Evolutionary conservation across 2,113 vertebrate genomes (phyloP).

Genomic region (Gasterosteus nipponicus): DNA sequence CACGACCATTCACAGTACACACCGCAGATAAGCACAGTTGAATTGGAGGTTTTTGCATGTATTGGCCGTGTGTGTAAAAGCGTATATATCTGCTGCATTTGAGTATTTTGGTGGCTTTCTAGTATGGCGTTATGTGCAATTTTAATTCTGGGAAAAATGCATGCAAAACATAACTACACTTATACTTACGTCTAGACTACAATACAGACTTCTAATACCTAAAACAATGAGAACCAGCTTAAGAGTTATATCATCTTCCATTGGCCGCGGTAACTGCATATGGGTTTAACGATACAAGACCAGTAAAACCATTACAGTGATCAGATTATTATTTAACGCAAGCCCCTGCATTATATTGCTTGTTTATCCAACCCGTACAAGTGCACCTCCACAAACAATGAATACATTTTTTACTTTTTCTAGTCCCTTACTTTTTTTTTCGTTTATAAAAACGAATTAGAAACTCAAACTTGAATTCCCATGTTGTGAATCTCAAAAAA

Average conservation of each 20-base stretch:
- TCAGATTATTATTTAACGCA: too few species aligned
- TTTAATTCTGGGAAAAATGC: neutral
- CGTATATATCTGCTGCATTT: neutral
- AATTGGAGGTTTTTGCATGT: conserved; percentile 2
- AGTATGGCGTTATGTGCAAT: neutral
- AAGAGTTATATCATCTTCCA: neutral
- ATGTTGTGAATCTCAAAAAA: conserved; percentile 11
- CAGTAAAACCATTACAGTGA: neutral
- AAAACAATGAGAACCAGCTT: neutral
- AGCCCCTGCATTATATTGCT: too few species aligned
- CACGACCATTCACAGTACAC: conserved; percentile 15
- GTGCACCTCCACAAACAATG: too few species aligned
- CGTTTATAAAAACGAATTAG: conserved; percentile 32
- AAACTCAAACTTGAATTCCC: conserved; percentile 25
- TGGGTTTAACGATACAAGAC: neutral
- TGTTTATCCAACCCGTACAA: too few species aligned
- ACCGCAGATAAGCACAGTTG: conserved; percentile 19
- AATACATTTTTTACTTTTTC: too few species aligned
- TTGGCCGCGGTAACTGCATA: neutral
- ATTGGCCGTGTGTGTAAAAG: neutral
- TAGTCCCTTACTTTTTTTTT: too few species aligned
- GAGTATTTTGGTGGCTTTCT: neutral
- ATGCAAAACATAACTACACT: neutral
- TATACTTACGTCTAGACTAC: too few species aligned
- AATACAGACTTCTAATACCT: neutral